Percentiles rank a stretch among this genome's conserved stretches.
phyloP scores from a whole-genome alignment of 2,113 vertebrate genomes.

The Triplophysa rosa region DNA sequence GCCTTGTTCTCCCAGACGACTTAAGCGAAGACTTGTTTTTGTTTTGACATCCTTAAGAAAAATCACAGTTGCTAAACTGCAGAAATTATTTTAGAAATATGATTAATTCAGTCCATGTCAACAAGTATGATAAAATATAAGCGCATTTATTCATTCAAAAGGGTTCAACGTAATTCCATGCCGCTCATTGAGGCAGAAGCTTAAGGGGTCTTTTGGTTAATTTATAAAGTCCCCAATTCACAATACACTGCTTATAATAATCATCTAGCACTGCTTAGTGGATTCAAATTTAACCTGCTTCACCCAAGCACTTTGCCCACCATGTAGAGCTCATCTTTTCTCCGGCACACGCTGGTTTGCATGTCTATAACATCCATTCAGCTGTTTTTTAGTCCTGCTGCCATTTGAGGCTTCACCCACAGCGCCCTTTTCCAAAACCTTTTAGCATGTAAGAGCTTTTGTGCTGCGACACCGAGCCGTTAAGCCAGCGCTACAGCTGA shows the following conservation, averaged over 20 bases:
- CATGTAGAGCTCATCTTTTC: too few relatives aligned
- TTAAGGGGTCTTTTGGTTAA: not conserved
- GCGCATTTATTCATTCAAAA: not conserved
- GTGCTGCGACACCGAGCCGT: not conserved
- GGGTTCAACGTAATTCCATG: not conserved
- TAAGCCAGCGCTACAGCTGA: not conserved
- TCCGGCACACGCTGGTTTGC: not conserved
- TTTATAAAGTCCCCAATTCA: not conserved
- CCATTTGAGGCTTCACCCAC: not conserved
- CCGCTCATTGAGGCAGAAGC: not conserved
- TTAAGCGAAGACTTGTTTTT: not conserved
- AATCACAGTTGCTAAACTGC: not conserved
- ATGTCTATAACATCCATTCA: not conserved
- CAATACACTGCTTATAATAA: too few relatives aligned
- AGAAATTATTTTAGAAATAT: not conserved
- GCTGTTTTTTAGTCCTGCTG: not conserved
- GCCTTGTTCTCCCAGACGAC: too few relatives aligned
- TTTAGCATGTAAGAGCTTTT: slow-evolving; percentile 9
- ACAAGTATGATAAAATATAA: not conserved
- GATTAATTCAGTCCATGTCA: not conserved
- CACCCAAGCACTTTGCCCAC: too few relatives aligned
- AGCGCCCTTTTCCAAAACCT: slow-evolving; percentile 20
- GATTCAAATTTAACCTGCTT: too few relatives aligned
- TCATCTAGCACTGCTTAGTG: too few relatives aligned
- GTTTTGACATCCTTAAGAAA: not conserved